Evolutionary conservation across 2,113 vertebrate genomes (phyloP), one percentile per base, ranked within the genome.

Genomic region (Malurus melanocephalus): DNA sequence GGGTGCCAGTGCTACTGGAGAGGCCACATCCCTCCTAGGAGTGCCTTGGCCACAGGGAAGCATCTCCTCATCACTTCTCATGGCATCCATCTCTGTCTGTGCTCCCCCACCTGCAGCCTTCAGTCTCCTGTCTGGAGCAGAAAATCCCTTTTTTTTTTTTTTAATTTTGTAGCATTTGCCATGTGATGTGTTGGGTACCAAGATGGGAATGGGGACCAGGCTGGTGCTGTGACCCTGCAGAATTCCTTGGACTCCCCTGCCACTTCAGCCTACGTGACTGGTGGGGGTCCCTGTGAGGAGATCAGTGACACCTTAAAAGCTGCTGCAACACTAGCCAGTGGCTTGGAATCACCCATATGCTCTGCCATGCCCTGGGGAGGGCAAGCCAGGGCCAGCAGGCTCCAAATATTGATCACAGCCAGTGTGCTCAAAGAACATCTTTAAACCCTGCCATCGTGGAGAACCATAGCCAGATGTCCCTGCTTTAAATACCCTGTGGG

Each of bases 281-380:
- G 61, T 74, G 81, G 86, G 46, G 9, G 66, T 73, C 62, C 78
- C 87, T 3, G 0, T 1, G 2, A 81, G 46, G 59, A 93, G 89
- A 82, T 89, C 14, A 1, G 38, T 95, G 84, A 92, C 80, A 92
- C 57, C 69, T 88, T 87, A 95, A 93, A 84, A 93, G 91, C 94
- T 87, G 23, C 59, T 95, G 92, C 92, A 95, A 90, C 71, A 59
- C 11, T 90, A 95, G 78, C 74, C 0, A 2, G 38, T 35, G 45
- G n/a, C 65, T 94, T 75, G 51, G 71, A 84, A 90, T 69, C 78
- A 84, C 92, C 92, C 95, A 95, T 93, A 94, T 95, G 95, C 38
- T 95, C 80, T 32, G 1, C 32, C 6, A 7, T 38, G 16, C 95
- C 84, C 94, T 75, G 38, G 89, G 92, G 90, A 92, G 66, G 45